phyloP scores from a whole-genome alignment of 2,797 vertebrate species.

The Galago senegalensis region DNA sequence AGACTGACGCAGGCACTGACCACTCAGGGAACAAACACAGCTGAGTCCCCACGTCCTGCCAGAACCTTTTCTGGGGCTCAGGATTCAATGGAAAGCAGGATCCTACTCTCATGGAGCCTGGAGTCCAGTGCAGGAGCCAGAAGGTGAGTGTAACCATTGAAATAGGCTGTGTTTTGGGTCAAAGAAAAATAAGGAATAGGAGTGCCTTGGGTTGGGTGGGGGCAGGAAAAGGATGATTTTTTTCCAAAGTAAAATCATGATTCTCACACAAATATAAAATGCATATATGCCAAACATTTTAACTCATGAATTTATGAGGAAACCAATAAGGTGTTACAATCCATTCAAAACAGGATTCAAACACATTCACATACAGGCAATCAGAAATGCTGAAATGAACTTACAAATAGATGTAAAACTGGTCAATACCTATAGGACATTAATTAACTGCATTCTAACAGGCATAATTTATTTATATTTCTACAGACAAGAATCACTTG shows the following conservation, averaged over 20 bases:
- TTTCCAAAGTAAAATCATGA: too few species aligned
- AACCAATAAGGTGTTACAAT: too few species aligned
- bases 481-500: not conserved
- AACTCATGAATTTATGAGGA: too few species aligned
- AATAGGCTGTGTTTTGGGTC: not conserved
- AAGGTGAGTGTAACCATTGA: too few species aligned
- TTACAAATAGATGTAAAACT: not conserved
- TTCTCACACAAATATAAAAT: too few species aligned
- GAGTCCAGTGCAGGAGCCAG: not conserved
- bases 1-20: not conserved
- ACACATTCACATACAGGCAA: too few species aligned
- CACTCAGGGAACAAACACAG: not conserved
- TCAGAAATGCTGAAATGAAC: too few species aligned
- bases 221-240: not conserved
- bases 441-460: not conserved
- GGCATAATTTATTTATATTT: not conserved
- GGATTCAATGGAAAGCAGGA: not conserved
- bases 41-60: not conserved
- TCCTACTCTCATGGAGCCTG: too few species aligned
- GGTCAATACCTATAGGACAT: not conserved
- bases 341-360: too few species aligned
- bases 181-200: not conserved
- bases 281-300: too few species aligned
- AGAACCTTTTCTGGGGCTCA: not conserved
- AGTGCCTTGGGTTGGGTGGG: not conserved